A percentile compares a stretch with the other conserved stretches of the same genome.
Evolutionary conservation across 1,140 invertebrate species (phyloP).

Genomic region (Lasaia peninsularis): DNA sequence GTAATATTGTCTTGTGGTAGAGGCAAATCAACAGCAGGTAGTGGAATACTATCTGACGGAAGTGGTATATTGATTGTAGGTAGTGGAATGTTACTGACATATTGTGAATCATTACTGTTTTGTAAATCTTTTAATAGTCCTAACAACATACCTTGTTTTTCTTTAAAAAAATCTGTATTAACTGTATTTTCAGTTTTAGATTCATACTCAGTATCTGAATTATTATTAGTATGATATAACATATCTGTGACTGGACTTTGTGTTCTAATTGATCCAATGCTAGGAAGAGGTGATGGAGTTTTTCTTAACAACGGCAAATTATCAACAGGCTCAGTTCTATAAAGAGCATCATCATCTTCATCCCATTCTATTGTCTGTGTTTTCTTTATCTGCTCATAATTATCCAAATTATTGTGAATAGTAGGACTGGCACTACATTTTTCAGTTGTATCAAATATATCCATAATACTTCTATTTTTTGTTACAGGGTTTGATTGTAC

Average conservation of each 20-base stretch:
- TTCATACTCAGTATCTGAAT: conserved; percentile 25
- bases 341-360: conserved; percentile 72
- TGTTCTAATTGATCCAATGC: conserved; percentile 27
- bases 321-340: conserved; percentile 51
- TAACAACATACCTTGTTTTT: conserved; percentile 47
- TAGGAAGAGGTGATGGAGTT: conserved; percentile 30
- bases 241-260: conserved; percentile 44
- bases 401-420: conserved; percentile 39
- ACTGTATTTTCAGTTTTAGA: conserved; percentile 21
- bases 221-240: conserved; percentile 36
- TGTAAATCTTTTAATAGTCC: conserved; percentile 52
- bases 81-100: conserved; percentile 13
- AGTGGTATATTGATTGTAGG: conserved; percentile 1
- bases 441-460: conserved; percentile 56
- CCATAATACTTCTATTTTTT: conserved; percentile 65
- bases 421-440: conserved; percentile 37
- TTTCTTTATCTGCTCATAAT: conserved; percentile 43
- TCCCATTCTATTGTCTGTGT: conserved; percentile 59
- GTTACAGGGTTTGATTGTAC: conserved; percentile 46
- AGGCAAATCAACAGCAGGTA: no score
- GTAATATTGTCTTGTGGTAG: conserved; percentile 6
- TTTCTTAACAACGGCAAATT: conserved; percentile 22
- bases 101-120: conserved; percentile 28
- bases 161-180: conserved; percentile 36
- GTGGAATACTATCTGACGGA: no score